phyloP scores from a whole-genome alignment of 2,113 vertebrate genomes.

The Cyprinodon tularosa region DNA sequence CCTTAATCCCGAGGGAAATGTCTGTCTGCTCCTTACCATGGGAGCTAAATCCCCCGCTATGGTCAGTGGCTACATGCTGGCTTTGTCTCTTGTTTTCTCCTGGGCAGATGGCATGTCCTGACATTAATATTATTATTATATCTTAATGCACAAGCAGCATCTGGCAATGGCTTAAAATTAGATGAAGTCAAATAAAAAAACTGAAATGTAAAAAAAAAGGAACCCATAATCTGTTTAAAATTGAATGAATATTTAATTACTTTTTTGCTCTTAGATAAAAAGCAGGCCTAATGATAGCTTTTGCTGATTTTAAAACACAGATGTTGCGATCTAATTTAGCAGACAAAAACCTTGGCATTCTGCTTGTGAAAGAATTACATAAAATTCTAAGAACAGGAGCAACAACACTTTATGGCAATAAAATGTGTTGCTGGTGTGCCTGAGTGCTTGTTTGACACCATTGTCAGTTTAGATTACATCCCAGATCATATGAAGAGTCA shows the following conservation, averaged over 20 bases:
- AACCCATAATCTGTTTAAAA: not conserved
- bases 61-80: not conserved
- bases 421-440: not conserved
- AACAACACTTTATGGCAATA: slow-evolving; percentile 2
- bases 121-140: not conserved
- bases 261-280: not conserved
- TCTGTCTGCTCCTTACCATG: not conserved
- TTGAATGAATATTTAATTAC: not conserved
- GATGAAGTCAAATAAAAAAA: not conserved
- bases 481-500: not conserved
- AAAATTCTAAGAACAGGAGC: not conserved
- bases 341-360: not conserved
- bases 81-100: not conserved
- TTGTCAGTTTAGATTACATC: slow-evolving; percentile 17
- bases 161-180: not conserved
- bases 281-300: not conserved
- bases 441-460: slow-evolving; percentile 4
- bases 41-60: not conserved
- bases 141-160: not conserved
- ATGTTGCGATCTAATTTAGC: slow-evolving; percentile 12
- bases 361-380: not conserved
- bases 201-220: not conserved
- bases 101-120: not conserved
- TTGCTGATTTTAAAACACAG: slow-evolving; percentile 18
- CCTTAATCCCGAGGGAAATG: slow-evolving; percentile 5